phyloP scores from a whole-genome alignment of 2,888 invertebrate species.

The Xestia c-nigrum region DNA sequence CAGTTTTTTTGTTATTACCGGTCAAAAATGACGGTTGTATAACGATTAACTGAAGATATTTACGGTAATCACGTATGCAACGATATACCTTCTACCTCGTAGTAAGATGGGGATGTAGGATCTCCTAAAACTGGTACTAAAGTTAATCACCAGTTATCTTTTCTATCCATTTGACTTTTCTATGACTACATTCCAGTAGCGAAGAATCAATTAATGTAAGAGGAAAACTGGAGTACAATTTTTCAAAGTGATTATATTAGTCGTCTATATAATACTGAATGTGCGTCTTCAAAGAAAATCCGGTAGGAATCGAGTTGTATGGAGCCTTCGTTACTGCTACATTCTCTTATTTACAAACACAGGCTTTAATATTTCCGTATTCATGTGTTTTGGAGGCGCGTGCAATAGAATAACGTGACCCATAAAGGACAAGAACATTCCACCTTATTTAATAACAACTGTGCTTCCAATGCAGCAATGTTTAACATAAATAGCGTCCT shows the following conservation, averaged over 20 bases:
- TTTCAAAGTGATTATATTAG: too few relatives aligned
- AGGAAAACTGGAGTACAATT: too few relatives aligned
- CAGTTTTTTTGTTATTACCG: neutral
- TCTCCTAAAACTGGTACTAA: neutral
- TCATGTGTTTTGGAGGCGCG: neutral
- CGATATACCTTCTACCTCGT: neutral
- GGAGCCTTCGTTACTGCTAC: too few relatives aligned
- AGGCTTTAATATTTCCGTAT: neutral
- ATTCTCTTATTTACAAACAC: neutral
- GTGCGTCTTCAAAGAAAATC: too few relatives aligned
- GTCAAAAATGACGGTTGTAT: neutral
- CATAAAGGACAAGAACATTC: slow-evolving; percentile 13
- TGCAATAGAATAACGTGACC: slow-evolving; percentile 2
- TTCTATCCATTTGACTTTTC: neutral
- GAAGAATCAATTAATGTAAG: too few relatives aligned
- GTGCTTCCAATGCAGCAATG: slow-evolving; percentile 16
- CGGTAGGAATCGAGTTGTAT: too few relatives aligned
- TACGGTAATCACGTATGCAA: neutral
- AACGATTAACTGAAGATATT: neutral
- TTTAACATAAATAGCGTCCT: slow-evolving; percentile 46
- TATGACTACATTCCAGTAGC: too few relatives aligned
- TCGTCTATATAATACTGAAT: too few relatives aligned
- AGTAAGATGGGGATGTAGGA: neutral
- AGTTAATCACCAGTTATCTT: neutral
- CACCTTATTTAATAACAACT: slow-evolving; percentile 27